Conservation (phyloP, 2,888 invertebrate species). For the Matsumyia berberina region DNA sequence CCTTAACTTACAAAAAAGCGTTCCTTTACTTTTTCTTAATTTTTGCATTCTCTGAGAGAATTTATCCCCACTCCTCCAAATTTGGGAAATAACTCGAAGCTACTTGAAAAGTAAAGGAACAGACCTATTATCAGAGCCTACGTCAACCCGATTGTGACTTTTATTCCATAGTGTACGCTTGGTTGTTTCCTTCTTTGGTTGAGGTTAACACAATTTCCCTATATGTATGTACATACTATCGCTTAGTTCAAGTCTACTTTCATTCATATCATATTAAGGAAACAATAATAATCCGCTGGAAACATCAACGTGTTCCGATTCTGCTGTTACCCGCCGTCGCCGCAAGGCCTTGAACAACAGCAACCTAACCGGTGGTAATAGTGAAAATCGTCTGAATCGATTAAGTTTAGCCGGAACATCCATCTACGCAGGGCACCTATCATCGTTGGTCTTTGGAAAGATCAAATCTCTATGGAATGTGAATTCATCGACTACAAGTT, state of each 20-base stretch:
- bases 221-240: slow-evolving; percentile 34
- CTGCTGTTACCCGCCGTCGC: slow-evolving; percentile 82
- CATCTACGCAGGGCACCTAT: slow-evolving; percentile 83
- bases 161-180: slow-evolving; percentile 32
- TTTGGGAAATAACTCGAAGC: too few relatives aligned
- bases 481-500: slow-evolving; percentile 89
- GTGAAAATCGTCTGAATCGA: slow-evolving; percentile 83
- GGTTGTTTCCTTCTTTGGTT: slow-evolving; percentile 9
- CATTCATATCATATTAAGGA: slow-evolving; percentile 74
- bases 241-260: slow-evolving; percentile 44
- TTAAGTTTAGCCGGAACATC: slow-evolving; percentile 83
- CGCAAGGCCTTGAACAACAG: slow-evolving; percentile 82
- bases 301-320: slow-evolving; percentile 84
- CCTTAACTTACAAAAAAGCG: too few relatives aligned
- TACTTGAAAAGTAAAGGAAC: too few relatives aligned
- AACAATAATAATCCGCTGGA: slow-evolving; percentile 83
- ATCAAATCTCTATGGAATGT: slow-evolving; percentile 95
- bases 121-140: too few relatives aligned
- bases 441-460: slow-evolving; percentile 90
- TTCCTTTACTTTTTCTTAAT: too few relatives aligned
- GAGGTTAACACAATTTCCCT: slow-evolving; percentile 10
- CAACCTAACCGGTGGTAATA: slow-evolving; percentile 79
- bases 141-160: not conserved
- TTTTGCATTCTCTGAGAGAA: too few relatives aligned
- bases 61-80: too few relatives aligned